Evolutionary conservation across 1,140 invertebrate genomes (phyloP).

Genomic region (Thereuonema tuberculata): DNA sequence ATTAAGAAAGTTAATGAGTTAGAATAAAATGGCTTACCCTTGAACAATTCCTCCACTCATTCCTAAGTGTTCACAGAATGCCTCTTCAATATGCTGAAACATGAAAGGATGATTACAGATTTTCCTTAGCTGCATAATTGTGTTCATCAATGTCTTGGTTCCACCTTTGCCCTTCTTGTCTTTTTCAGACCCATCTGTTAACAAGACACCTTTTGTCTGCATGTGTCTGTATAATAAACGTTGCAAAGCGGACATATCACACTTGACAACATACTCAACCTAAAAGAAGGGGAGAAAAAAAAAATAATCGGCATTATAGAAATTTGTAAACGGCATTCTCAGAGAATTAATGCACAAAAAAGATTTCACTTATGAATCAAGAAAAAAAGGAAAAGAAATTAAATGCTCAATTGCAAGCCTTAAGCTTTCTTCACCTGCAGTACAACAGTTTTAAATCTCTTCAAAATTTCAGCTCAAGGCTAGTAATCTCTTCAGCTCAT

Average conservation of each 20-base stretch:
- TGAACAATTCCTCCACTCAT: conserved; percentile 43
- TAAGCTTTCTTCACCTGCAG: no score
- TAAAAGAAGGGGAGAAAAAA: no score
- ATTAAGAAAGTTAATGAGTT: no score
- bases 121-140: conserved; percentile 94
- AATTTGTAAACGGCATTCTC: no score
- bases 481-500: no score
- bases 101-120: conserved; percentile 99
- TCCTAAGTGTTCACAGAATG: conserved; percentile 80
- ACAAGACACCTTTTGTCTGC: conserved; percentile 86
- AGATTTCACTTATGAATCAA: no score
- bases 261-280: conserved; percentile 97
- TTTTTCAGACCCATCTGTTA: conserved; percentile 90
- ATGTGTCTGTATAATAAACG: conserved; percentile 87
- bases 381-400: no score
- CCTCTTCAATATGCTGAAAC: conserved; percentile 97
- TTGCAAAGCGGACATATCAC: conserved; percentile 95
- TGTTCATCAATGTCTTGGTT: conserved; percentile 96
- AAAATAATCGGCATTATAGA: no score
- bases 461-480: no score
- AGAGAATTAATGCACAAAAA: no score
- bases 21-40: conserved; percentile 43
- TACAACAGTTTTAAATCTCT: no score
- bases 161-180: conserved; percentile 89
- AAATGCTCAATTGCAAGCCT: no score